phyloP scores from a whole-genome alignment of 2,888 invertebrate species.

The Hololepta plana region DNA sequence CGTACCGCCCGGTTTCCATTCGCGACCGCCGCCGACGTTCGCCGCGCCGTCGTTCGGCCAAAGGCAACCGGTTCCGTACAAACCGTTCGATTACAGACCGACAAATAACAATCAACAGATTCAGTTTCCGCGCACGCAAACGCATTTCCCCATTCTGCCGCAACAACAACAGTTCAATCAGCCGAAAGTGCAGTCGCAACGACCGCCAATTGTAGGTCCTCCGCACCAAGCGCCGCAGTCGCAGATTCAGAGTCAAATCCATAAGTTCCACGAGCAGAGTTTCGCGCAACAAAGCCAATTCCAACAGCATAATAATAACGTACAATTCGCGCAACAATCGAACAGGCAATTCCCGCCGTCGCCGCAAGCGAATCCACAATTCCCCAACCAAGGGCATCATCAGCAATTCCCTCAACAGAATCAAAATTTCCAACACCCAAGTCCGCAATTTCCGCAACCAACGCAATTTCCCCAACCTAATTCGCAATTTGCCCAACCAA shows the following conservation, averaged over 20 bases:
- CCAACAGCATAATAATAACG: conserved; percentile 5
- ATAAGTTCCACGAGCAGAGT: conserved; percentile 13
- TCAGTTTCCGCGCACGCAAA: conserved; percentile 28
- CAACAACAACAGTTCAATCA: conserved; percentile 17
- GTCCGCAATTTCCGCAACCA: conserved; percentile 8
- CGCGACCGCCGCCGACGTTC: conserved; percentile 2
- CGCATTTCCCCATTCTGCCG: conserved; percentile 25
- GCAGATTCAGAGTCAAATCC: conserved; percentile 13
- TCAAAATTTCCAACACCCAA: conserved; percentile 6
- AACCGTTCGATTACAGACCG: conserved; percentile 17
- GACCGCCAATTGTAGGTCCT: conserved; percentile 21
- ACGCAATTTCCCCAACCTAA: conserved; percentile 12
- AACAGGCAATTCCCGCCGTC: no score
- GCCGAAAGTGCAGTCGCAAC: conserved; percentile 13
- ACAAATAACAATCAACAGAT: conserved; percentile 19
- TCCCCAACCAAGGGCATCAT: conserved; percentile 10
- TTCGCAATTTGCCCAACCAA: conserved; percentile 5
- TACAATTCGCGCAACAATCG: no score
- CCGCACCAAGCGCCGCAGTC: conserved; percentile 15
- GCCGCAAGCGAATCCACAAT: conserved; percentile 7
- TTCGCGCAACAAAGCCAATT: conserved; percentile 24
- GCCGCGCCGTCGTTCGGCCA: conserved; percentile 1
- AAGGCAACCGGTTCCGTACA: conserved; percentile 21
- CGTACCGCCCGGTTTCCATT: conserved; percentile 12
- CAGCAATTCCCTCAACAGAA: conserved; percentile 12